Conservation (phyloP, 2,797 vertebrate genomes). For the Protosalanx chinensis region DNA sequence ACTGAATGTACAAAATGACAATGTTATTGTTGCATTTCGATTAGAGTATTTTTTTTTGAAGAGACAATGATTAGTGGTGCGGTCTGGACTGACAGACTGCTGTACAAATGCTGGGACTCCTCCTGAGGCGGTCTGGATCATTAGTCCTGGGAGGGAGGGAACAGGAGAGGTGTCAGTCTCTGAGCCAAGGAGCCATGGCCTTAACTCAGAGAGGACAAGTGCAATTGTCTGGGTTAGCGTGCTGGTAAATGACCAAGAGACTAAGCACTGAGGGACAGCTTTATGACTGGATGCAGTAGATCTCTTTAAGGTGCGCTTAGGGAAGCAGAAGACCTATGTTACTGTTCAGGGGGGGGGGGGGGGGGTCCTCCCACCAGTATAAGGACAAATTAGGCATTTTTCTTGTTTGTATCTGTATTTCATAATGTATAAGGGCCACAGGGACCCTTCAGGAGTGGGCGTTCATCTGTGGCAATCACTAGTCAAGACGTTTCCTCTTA, state of each 20-base stretch:
- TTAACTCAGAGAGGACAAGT: background rate
- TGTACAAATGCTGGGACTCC: slow-evolving; percentile 11
- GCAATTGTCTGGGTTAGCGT: background rate
- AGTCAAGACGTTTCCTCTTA: slow-evolving; percentile 1
- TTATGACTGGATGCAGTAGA: slow-evolving; percentile 2
- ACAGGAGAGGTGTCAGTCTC: background rate
- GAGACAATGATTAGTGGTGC: slow-evolving; percentile 35
- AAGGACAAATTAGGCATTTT: background rate
- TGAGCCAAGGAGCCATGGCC: background rate
- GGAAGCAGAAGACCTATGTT: background rate
- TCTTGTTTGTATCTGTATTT: background rate
- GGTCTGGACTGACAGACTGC: slow-evolving; percentile 28
- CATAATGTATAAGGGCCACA: background rate
- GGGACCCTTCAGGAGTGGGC: too few species aligned
- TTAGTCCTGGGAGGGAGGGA: background rate
- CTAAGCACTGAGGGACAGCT: background rate
- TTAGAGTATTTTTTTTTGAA: slow-evolving; percentile 2
- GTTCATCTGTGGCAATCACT: too few species aligned
- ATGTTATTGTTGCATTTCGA: slow-evolving; percentile 20
- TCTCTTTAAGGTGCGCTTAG: background rate
- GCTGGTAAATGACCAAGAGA: background rate
- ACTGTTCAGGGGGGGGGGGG: background rate
- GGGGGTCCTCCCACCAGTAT: too few species aligned
- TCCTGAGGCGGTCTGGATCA: slow-evolving; percentile 17
- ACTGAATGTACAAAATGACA: slow-evolving; percentile 54